These are phyloP conservation scores for Agrotis segetum DNA, from an alignment of 2,888 invertebrate species.

Conservation along the genomic window DNA sequence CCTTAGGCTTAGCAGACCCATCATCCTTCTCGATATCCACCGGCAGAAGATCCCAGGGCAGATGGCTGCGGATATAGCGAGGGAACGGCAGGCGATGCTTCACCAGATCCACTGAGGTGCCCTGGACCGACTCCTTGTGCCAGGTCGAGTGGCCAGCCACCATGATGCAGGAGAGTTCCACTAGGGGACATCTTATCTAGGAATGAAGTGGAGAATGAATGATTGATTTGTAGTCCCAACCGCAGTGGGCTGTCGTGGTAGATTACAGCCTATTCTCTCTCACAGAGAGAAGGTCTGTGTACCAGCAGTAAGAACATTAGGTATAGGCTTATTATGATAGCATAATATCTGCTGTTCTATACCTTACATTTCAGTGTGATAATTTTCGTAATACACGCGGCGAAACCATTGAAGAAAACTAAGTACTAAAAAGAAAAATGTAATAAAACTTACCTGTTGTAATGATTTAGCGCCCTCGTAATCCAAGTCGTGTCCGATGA, in stretches of 20 bases:
- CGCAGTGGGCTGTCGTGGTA: too few species aligned
- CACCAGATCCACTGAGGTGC: conserved; percentile 94
- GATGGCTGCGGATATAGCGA: conserved; percentile 94
- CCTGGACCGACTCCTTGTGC: conserved; percentile 91
- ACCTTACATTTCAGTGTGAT: too few species aligned
- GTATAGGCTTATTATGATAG: too few species aligned
- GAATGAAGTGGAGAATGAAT: not conserved
- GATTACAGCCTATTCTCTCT: too few species aligned
- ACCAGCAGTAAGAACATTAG: too few species aligned
- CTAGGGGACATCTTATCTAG: conserved; percentile 93
- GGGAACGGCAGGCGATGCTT: conserved; percentile 92
- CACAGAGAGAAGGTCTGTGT: too few species aligned
- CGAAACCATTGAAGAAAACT: too few species aligned
- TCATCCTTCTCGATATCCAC: conserved; percentile 92
- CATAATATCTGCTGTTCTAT: too few species aligned
- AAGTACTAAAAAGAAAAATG: too few species aligned
- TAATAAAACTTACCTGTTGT: conserved; percentile 83
- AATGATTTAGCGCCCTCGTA: conserved; percentile 93
- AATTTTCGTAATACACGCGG: too few species aligned
- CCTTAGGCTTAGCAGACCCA: conserved; percentile 93
- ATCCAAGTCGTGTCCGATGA: conserved; percentile 95
- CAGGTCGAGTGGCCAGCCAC: conserved; percentile 91
- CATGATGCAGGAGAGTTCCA: conserved; percentile 93
- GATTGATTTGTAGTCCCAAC: not conserved
- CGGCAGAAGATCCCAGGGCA: conserved; percentile 94